phyloP scores from a whole-genome alignment of 2,888 invertebrate genomes.

The Lepidochitona cinerea region DNA sequence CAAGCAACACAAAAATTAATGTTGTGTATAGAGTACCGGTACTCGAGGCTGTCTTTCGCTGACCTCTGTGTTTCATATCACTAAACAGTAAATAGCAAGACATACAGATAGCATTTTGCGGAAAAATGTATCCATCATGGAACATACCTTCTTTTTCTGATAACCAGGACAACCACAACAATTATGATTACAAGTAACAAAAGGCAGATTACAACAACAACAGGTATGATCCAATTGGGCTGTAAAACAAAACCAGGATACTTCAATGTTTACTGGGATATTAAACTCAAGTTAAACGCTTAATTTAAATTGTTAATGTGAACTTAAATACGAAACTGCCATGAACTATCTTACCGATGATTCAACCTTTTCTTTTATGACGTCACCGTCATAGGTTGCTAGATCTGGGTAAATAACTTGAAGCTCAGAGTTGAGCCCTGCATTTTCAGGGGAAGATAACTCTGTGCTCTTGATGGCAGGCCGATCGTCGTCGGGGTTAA shows the following conservation, averaged over 20 bases:
- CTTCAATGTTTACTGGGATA: no score
- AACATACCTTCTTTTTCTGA: conserved; percentile 27
- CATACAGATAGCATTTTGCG: no score
- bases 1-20: no score
- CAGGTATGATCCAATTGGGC: conserved; percentile 33
- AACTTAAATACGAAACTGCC: no score
- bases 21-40: no score
- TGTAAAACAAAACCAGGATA: no score
- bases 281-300: no score
- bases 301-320: no score
- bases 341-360: not conserved
- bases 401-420: conserved; percentile 1
- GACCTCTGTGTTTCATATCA: no score
- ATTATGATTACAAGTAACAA: conserved; percentile 27
- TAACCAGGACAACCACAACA: conserved; percentile 23
- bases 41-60: no score
- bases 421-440: not conserved
- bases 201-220: conserved; percentile 27
- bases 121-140: no score
- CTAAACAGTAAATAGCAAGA: no score
- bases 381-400: conserved; percentile 3
- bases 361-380: not conserved
- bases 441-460: conserved; percentile 10
- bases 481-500: conserved; percentile 7
- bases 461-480: conserved; percentile 15